Percentiles rank a stretch among this genome's conserved stretches.
These are phyloP conservation scores for Eptatretus atami DNA, from an alignment of 2,797 vertebrate species.

Conservation along the genomic window DNA sequence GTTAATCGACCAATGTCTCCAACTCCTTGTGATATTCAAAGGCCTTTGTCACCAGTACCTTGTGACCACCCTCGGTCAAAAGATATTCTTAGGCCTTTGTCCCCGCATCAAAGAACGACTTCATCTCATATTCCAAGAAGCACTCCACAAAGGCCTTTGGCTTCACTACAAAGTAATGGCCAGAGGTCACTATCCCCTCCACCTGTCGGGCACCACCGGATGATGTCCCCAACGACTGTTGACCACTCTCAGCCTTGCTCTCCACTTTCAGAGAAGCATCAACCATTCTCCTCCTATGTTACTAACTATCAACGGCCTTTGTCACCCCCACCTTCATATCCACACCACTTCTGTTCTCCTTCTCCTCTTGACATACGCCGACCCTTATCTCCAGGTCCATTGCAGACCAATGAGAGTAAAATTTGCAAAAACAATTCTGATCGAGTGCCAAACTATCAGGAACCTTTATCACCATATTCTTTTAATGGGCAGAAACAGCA, in stretches of 20 bases:
- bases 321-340: too few species aligned
- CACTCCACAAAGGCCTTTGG: not conserved
- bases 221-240: not conserved
- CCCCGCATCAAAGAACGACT: not conserved
- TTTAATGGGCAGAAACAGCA: too few species aligned
- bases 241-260: not conserved
- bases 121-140: not conserved
- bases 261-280: not conserved
- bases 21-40: not conserved
- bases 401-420: too few species aligned
- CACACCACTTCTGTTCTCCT: too few species aligned
- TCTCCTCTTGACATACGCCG: too few species aligned
- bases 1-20: not conserved
- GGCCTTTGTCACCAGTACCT: not conserved
- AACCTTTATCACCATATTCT: too few species aligned
- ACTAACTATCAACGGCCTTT: too few species aligned
- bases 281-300: not conserved
- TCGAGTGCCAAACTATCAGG: too few species aligned
- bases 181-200: slow-evolving; percentile 3
- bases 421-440: too few species aligned
- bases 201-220: not conserved
- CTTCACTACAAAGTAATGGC: not conserved
- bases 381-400: too few species aligned
- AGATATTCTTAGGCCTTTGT: not conserved
- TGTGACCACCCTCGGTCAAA: not conserved